A percentile compares a stretch with the other conserved stretches of the same genome.
Evolutionary conservation across 2,113 vertebrate genomes (phyloP).

Genomic region (Grammomys dolichurus): DNA sequence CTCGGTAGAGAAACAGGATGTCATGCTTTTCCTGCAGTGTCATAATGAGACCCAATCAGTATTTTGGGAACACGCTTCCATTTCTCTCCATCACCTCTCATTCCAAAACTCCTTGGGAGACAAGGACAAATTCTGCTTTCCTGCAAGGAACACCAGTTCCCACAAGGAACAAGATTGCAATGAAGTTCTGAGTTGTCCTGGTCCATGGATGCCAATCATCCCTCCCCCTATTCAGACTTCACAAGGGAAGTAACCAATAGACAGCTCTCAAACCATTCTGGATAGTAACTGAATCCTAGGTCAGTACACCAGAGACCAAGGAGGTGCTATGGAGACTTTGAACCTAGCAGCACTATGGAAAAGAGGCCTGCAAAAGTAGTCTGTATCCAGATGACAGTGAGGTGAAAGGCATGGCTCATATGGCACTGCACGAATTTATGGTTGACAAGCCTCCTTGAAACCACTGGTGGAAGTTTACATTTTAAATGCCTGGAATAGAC

Average conservation of each 20-base stretch:
- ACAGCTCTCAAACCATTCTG: background rate
- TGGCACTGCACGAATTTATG: background rate
- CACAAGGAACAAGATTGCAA: background rate
- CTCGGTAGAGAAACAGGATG: background rate
- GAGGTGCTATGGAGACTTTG: background rate
- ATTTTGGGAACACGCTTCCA: conserved; percentile 26
- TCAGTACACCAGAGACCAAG: background rate
- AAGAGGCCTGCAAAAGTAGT: conserved; percentile 2
- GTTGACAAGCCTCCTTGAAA: background rate
- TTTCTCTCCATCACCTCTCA: background rate
- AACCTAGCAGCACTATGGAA: background rate
- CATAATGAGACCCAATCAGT: conserved; percentile 31
- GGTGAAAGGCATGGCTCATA: background rate
- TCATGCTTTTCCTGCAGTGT: conserved; percentile 19
- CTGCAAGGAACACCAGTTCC: background rate
- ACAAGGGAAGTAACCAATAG: background rate
- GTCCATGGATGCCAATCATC: background rate
- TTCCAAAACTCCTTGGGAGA: conserved; percentile 8
- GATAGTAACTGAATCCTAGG: background rate
- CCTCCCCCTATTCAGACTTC: background rate
- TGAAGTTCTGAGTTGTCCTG: background rate
- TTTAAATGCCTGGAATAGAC: background rate
- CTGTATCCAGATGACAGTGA: background rate
- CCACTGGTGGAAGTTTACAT: background rate
- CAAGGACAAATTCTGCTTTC: conserved; percentile 5